phyloP scores from a whole-genome alignment of 2,888 invertebrate genomes.

The Chaitophorus viminalis region DNA sequence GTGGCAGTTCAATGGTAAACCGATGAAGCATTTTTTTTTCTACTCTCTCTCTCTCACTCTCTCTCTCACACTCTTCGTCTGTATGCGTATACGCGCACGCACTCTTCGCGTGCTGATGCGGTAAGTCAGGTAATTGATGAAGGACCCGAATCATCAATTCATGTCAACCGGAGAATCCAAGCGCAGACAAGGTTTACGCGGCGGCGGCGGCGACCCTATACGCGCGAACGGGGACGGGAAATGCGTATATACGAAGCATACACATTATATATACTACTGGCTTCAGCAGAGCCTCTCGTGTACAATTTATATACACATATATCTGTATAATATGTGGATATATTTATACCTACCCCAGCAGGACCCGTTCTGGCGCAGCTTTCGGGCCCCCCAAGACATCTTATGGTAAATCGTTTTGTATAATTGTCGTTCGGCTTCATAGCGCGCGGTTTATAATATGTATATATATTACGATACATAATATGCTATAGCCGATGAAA shows the following conservation, averaged over 20 bases:
- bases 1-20: slow-evolving; percentile 59
- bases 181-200: slow-evolving; percentile 48
- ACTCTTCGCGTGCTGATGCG: slow-evolving; percentile 36
- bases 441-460: not conserved
- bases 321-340: not conserved
- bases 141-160: slow-evolving; percentile 61
- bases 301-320: not conserved
- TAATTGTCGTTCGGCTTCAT: slow-evolving; percentile 53
- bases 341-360: not conserved
- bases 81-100: not conserved
- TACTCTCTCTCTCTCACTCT: not conserved
- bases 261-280: too few relatives aligned
- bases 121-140: slow-evolving; percentile 62
- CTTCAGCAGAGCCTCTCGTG: not conserved
- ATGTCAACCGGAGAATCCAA: slow-evolving; percentile 57
- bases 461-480: too few relatives aligned
- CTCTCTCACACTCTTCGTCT: not conserved
- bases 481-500: slow-evolving; percentile 47
- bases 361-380: not conserved
- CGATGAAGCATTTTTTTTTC: slow-evolving; percentile 56
- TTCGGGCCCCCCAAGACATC: slow-evolving; percentile 20
- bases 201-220: not conserved
- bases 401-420: slow-evolving; percentile 60
- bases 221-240: slow-evolving; percentile 3
- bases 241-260: too few relatives aligned